Conservation (phyloP, 2,113 vertebrate species). For the Heteronetta atricapilla region DNA sequence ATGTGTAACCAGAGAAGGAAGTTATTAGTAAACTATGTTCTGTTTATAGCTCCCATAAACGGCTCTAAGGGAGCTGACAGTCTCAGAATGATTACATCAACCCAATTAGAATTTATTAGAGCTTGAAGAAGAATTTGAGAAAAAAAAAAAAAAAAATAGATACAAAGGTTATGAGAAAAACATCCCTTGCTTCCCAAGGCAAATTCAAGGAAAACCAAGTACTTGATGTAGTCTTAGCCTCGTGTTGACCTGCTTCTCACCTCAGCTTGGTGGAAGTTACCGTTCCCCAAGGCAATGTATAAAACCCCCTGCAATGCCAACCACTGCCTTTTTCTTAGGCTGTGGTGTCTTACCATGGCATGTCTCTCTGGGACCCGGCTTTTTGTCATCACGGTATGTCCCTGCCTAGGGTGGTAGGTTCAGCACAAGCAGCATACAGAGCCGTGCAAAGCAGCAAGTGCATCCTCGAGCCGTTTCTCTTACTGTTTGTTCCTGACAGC, state of each 20-base stretch:
- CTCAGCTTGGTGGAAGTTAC: not conserved
- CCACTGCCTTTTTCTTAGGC: not conserved
- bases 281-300: too few relatives aligned
- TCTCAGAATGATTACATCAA: not conserved
- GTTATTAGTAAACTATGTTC: conserved; percentile 9
- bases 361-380: not conserved
- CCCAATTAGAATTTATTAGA: not conserved
- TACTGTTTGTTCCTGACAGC: not conserved
- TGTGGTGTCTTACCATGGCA: not conserved
- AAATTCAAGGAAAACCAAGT: not conserved
- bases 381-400: not conserved
- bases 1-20: not conserved
- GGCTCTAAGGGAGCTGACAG: not conserved
- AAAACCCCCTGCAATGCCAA: not conserved
- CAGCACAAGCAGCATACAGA: not conserved
- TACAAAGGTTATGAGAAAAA: not conserved
- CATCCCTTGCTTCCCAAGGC: not conserved
- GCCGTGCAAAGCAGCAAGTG: not conserved
- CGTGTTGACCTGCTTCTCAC: not conserved
- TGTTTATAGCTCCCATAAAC: not conserved
- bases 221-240: not conserved
- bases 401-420: rapidly evolving
- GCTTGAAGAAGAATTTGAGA: not conserved
- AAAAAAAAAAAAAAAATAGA: not conserved
- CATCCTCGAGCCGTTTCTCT: not conserved